Evolutionary conservation across 1,140 invertebrate genomes (phyloP).

Genomic region (Drosophila ohnishii): DNA sequence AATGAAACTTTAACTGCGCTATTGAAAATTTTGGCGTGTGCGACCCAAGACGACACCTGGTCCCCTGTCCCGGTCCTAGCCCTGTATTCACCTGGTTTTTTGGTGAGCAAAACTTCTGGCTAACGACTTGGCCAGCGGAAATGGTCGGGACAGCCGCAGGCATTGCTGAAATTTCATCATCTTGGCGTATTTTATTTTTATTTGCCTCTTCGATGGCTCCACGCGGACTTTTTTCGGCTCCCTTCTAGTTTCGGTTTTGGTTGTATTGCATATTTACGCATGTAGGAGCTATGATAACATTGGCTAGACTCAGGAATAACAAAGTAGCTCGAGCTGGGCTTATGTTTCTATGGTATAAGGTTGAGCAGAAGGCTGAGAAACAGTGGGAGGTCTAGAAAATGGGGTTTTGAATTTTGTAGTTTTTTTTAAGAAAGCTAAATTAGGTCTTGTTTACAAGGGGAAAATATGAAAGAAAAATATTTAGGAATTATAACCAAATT

Average conservation of each 20-base stretch:
- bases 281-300: slow-evolving; percentile 49
- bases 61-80: slow-evolving; percentile 11
- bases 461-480: background rate
- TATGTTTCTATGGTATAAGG: background rate
- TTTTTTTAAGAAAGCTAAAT: background rate
- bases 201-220: slow-evolving; percentile 18
- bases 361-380: background rate
- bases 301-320: slow-evolving; percentile 57
- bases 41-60: slow-evolving; percentile 57
- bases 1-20: slow-evolving; percentile 71
- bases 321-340: slow-evolving; percentile 6
- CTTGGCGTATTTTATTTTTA: slow-evolving; percentile 31
- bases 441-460: background rate
- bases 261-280: slow-evolving; percentile 41
- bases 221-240: slow-evolving; percentile 26
- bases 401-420: no score
- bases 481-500: background rate
- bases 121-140: slow-evolving; percentile 33
- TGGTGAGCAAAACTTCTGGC: slow-evolving; percentile 53
- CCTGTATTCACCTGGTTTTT: slow-evolving; percentile 10
- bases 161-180: slow-evolving; percentile 66
- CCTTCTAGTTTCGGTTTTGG: slow-evolving; percentile 15
- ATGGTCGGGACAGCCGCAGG: slow-evolving; percentile 33
- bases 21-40: slow-evolving; percentile 68
- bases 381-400: background rate